A percentile compares a stretch with the other conserved stretches of the same genome.
These are phyloP conservation scores for Patiria miniata DNA, from an alignment of 35 echinoderm and acorn worm genomes.

Conservation along the genomic window DNA sequence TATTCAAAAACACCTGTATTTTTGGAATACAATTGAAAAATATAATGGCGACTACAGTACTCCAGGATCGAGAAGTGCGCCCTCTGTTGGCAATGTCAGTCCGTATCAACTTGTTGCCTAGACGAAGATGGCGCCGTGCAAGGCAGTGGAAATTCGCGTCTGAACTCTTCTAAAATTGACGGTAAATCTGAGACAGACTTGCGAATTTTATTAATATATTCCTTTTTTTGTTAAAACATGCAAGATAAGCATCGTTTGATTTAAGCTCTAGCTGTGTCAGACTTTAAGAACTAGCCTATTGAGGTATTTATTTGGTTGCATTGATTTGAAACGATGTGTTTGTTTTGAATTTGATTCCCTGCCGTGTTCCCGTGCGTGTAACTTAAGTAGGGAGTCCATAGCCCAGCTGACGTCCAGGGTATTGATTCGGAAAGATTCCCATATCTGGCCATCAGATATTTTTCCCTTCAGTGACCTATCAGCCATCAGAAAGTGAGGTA, in stretches of 20 bases:
- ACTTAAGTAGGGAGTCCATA: no score
- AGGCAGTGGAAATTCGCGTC: background rate
- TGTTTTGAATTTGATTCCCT: background rate
- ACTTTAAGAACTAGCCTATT: background rate
- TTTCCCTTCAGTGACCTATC: no score
- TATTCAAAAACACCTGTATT: no score
- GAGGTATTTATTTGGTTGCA: background rate
- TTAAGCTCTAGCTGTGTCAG: background rate
- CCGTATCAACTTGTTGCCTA: background rate
- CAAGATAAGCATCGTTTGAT: background rate
- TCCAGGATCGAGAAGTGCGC: no score
- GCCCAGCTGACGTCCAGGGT: no score
- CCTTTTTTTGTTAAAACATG: background rate
- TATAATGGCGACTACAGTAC: no score
- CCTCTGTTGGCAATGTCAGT: background rate
- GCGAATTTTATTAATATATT: background rate
- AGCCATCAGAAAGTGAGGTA: no score
- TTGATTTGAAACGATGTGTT: background rate
- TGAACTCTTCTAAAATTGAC: background rate
- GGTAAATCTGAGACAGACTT: background rate
- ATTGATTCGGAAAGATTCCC: no score
- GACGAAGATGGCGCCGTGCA: conserved; percentile 6
- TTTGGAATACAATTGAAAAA: no score
- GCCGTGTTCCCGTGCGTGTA: no score
- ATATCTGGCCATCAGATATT: no score